Evolutionary conservation across 2,888 invertebrate genomes (phyloP), one percentile per base, ranked within the genome.

Genomic region (Amphimallon solstitiale): DNA sequence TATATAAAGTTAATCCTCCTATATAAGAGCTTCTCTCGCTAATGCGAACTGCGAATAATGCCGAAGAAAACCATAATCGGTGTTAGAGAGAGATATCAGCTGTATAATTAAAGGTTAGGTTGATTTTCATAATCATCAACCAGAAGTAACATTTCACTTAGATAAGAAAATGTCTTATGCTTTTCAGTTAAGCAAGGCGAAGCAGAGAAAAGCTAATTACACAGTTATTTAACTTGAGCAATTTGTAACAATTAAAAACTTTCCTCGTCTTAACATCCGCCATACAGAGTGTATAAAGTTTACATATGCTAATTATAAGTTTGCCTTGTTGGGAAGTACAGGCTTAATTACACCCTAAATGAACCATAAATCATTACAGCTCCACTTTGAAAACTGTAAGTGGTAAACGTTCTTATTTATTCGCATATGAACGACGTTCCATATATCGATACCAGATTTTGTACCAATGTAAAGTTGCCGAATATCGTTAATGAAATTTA

Each of bases 241-340:
- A 75, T 75, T 75, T 75, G 75, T 75, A 74, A 75, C 72, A 74
- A 75, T 75, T 75, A 75, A 75, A 75, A 75, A 75, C 69, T 75
- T 73, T 69, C 49, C 68, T 70, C 68, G 68, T 68, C 70, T 70
- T 69, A 67, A 74, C 75, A 78, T 78, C 78, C 75, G 76, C 76
- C 78, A 70, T 72, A 79, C 74, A 76, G 74, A 76, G 73, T 76
- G 76, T 73, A 76, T 79, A 78, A 81, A 81, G 79, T 81, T 81
- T 81, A 81, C 81, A 81, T 81, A 81, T 82, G 81, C 78, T 81
- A 81, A 81, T 82, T 81, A 81, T 75, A 79, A 80, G 79, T 80
- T 80, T 76, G 77, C 77, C 77, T 73, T 80, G 80, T 80, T 78
- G 77, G 78, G 76, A 79, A 79, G 76, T 75, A 76, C 43, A 73